Evolutionary conservation across 2,888 invertebrate genomes (phyloP), one percentile per base, ranked within the genome.

Genomic region (Nomada fabriciana): DNA sequence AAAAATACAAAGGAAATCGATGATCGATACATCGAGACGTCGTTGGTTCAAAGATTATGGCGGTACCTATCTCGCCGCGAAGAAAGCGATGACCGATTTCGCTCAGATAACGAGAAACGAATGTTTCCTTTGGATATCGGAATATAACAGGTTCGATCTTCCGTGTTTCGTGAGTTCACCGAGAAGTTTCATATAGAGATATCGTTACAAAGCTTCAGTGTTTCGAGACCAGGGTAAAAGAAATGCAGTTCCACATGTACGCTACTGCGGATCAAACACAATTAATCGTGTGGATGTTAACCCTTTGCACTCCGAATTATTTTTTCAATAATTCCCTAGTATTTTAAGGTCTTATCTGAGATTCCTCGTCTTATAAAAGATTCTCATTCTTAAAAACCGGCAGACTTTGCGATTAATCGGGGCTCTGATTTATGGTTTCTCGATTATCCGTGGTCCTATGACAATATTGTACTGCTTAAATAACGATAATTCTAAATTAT

Each of bases 61-160:
- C 20, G 50, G 20, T 2, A 29, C 18, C 0, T 18, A 55, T 29
- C 11, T 43, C 42, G 20, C 5, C 50, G 23, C 11, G 23, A 7
- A 43, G 60, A 53, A 42, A 60, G 60, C 60, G 69, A 61, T 52
- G n/a, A 43, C 60, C 36, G 52, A 75, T 69, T 69, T 75, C 52
- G 43, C n/a, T 7, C 13, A 60, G 42, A 60, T 52, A 53, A 15
- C 15, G 9, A 42, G 4, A n/a, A 69, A 43, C 68, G 13, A 60
- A 13, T 36, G 50, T 42, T 50, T 60, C 59, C 47, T 59, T 47
- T 42, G 20, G 67, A 67, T 74, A 23, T n/a, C 7, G 5, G 20
- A 4, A 25, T 15, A 47, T 11, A 13, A 47, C 15, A 1, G 9
- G 18, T 52, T 74, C 18, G 73, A 67, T 60, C n/a, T 52, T 71